phyloP scores from a whole-genome alignment of 2,888 invertebrate genomes.

The Smittia sp. region DNA sequence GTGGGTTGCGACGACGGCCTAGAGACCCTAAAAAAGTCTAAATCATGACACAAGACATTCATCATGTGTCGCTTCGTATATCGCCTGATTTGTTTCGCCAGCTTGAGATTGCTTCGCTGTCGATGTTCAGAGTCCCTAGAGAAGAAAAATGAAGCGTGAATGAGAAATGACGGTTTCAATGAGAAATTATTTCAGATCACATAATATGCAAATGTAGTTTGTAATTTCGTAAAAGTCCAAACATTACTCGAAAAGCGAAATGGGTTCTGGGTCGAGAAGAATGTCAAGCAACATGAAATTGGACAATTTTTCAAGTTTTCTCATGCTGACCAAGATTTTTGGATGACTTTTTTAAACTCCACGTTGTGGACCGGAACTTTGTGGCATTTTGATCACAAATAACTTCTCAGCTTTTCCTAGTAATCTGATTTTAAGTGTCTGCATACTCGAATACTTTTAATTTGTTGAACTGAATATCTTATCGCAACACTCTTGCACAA shows the following conservation, averaged over 20 bases:
- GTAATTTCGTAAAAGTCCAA: conserved; percentile 6
- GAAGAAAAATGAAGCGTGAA: neutral
- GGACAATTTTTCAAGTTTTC: neutral
- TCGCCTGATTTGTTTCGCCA: neutral
- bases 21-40: neutral
- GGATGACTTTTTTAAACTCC: no score
- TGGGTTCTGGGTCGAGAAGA: conserved; percentile 1
- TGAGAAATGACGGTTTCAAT: conserved; percentile 8
- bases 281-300: conserved; percentile 4
- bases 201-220: conserved; percentile 23
- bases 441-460: no score
- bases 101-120: neutral
- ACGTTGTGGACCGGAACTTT: no score
- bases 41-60: neutral
- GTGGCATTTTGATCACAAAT: neutral
- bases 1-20: neutral
- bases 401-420: no score
- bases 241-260: neutral
- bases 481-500: no score
- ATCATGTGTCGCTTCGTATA: conserved; percentile 18
- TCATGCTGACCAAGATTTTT: no score
- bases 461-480: no score
- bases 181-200: conserved; percentile 24
- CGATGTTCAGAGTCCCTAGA: neutral
- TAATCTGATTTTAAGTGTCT: no score